Conservation (phyloP, 2,797 vertebrate genomes). For the Oceanodroma leucorhoa region DNA sequence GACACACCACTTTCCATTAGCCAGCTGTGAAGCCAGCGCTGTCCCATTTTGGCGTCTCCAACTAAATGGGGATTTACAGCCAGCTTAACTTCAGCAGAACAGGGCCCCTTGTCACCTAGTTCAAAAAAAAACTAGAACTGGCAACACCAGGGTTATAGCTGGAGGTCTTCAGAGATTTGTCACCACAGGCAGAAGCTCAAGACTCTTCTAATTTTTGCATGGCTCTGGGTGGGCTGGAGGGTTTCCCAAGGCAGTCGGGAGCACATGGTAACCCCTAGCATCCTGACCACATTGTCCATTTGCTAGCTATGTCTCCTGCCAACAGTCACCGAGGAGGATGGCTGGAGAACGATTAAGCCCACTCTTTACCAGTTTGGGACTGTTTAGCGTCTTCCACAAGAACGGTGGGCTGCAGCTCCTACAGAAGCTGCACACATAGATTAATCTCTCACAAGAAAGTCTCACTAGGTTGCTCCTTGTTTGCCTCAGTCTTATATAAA, state of each 20-base stretch:
- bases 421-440: not conserved
- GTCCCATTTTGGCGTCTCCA: not conserved
- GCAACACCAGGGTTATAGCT: not conserved
- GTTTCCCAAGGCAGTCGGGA: not conserved
- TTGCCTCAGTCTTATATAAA: slow-evolving; percentile 15
- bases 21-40: not conserved
- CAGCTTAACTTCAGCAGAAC: not conserved
- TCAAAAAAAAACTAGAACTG: not conserved
- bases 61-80: not conserved
- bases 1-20: not conserved
- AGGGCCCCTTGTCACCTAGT: too few species aligned
- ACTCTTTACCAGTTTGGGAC: not conserved
- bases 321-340: not conserved
- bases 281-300: not conserved
- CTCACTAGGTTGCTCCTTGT: not conserved
- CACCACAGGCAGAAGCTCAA: not conserved
- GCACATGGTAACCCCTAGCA: not conserved
- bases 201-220: not conserved
- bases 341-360: not conserved
- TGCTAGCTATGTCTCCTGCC: not conserved
- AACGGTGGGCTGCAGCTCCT: not conserved
- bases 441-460: not conserved
- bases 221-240: not conserved
- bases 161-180: not conserved
- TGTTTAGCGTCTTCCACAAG: not conserved